Conservation (phyloP, 1,140 invertebrate genomes). For the Popillia japonica region DNA sequence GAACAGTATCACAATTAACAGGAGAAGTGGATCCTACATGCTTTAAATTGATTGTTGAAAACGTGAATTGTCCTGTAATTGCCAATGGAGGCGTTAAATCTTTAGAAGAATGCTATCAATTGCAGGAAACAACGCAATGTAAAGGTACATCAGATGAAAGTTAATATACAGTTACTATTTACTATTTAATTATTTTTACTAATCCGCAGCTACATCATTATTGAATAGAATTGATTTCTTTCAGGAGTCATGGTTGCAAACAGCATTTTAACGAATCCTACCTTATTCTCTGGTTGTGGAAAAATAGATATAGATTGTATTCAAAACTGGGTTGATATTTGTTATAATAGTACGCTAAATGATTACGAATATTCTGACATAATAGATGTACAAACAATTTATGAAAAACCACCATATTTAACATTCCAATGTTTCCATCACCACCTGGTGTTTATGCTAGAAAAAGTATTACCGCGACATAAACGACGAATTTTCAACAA, state of each 20-base stretch:
- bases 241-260: constrained; percentile 87
- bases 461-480: constrained; percentile 72
- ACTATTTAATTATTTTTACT: background rate
- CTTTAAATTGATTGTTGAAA: constrained; percentile 77
- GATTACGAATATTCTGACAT: constrained; percentile 38
- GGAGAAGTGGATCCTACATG: constrained; percentile 79
- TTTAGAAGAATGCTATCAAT: constrained; percentile 72
- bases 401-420: constrained; percentile 62
- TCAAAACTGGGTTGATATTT: constrained; percentile 86
- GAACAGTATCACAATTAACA: constrained; percentile 81
- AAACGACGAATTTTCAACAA: constrained; percentile 82
- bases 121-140: constrained; percentile 75
- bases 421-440: constrained; percentile 89
- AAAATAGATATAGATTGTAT: constrained; percentile 81
- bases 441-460: constrained; percentile 93
- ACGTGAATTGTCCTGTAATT: constrained; percentile 80
- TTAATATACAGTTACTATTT: background rate
- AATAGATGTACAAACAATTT: constrained; percentile 46
- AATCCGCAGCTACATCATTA: background rate
- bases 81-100: constrained; percentile 90
- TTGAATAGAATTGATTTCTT: too few species aligned
- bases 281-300: constrained; percentile 77
- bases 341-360: constrained; percentile 58
- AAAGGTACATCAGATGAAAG: constrained; percentile 65
- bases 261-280: constrained; percentile 90